Conservation (phyloP, 2,888 invertebrate genomes). For the Chorisops tibialis region DNA sequence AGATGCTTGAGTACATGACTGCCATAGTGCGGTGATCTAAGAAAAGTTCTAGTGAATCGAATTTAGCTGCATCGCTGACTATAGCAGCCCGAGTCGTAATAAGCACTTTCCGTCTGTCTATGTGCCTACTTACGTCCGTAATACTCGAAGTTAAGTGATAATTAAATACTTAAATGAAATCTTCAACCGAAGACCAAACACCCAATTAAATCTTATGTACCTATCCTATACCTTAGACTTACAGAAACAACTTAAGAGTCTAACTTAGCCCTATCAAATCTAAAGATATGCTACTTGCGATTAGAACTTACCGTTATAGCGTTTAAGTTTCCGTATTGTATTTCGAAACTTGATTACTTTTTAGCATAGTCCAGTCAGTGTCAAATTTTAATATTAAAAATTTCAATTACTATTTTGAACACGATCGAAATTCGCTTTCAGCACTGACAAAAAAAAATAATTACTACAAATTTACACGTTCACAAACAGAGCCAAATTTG, state of each 20-base stretch:
- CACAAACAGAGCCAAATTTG: constrained; percentile 12
- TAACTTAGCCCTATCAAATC: too few relatives aligned
- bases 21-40: too few relatives aligned
- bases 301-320: background rate
- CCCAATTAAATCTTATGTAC: background rate
- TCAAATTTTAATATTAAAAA: background rate
- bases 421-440: constrained; percentile 20
- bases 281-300: background rate
- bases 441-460: constrained; percentile 8
- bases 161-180: constrained; percentile 14
- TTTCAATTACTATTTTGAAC: background rate
- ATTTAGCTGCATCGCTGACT: too few relatives aligned
- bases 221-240: too few relatives aligned
- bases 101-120: background rate
- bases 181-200: background rate
- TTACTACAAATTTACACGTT: constrained; percentile 4
- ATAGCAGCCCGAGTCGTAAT: too few relatives aligned
- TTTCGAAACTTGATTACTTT: background rate
- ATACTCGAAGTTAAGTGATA: constrained; percentile 23
- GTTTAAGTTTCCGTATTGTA: background rate
- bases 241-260: too few relatives aligned
- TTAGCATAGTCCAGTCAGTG: constrained; percentile 10
- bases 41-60: too few relatives aligned
- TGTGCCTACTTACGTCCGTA: background rate
- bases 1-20: too few relatives aligned